Evolutionary conservation across 1,140 invertebrate genomes (phyloP), one percentile per base, ranked within the genome.

Genomic region (Drosophila grimshawi): DNA sequence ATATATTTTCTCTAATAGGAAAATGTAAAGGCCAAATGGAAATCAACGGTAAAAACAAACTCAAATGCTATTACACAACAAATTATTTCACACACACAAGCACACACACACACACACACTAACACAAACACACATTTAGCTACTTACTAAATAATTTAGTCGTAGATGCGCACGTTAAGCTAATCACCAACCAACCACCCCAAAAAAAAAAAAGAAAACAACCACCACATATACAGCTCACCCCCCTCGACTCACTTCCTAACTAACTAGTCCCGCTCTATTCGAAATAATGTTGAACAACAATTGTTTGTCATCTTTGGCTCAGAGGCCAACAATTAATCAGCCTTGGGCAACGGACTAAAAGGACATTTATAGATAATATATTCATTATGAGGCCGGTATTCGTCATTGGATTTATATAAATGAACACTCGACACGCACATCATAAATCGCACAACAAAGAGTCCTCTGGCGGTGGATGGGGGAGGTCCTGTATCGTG

Each of bases 1-100:
- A 39, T 86, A 73, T 86, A 55, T 78, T 88, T 71, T 86, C 76
- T 80, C 71, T 59, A 81, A 76, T 92, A 92, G 91, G 91, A 92
- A 79, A 91, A 71, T 81, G 78, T 85, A 67, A 92, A 92, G 43
- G 70, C 91, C 72, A 92, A 89, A 86, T 92, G 91, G 91, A 92
- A 92, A 81, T 86, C 91, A 72, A 92, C 91, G 91, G 91, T 92
- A 92, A 91, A 77, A 91, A 77, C 30, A 48, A 39, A 63, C 70
- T 49, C 66, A 76, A 65, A 81, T 52, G 53, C 63, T 66, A 62
- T 66, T 74, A 76, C 68, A 39, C 37, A 43, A 45, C 27, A 55
- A 41, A 69, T 55, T 39, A 51, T 46, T 33, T 52, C 43, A 61
- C 48, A 33, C 48, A 43, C 32, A 32, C 27, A 27, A 7, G 33